Evolutionary conservation across 37 sponge, comb jelly and placozoan genomes (phyloP), one percentile per base, ranked within the genome.

Genomic region (Halisarca cf. caerulea): DNA sequence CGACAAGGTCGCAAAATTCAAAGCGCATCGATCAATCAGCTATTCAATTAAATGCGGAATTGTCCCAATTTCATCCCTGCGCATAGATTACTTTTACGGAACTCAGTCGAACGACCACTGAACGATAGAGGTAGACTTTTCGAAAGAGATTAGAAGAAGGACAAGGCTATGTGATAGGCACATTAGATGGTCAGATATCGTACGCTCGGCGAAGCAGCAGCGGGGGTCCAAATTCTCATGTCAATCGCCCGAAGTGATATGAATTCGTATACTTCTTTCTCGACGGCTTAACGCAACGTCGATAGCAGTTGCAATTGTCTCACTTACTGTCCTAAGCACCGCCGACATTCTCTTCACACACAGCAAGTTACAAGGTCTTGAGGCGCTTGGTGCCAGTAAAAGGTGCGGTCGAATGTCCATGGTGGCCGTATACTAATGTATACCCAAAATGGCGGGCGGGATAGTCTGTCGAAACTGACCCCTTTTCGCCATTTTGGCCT

Each of bases 381-480:
- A 41, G 38, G 77, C 42, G 45, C 77, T 74, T 74, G 77, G 77
- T 0, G 38, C 3, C 24, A 3, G 44, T 2, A 44, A 74, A 74
- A 42, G 44, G 45, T 42, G 77, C 41, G 77, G 77, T 44, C 77
- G 77, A 41, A 74, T 74, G 38, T 3, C 41, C 77, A 74, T 74
- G 77, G 44, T 24, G 77, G 77, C 77, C 77, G 77, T 41, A 74
- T 74, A n/a, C 77, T 23, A 74, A 74, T 74, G 32, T n/a, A n/a
- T n/a, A n/a, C n/a, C n/a, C n/a, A n/a, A n/a, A n/a, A n/a, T n/a
- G n/a, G n/a, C n/a, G n/a, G n/a, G n/a, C n/a, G n/a, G n/a, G n/a
- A n/a, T n/a, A n/a, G n/a, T n/a, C n/a, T n/a, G n/a, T n/a, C n/a
- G n/a, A n/a, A n/a, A n/a, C n/a, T n/a, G n/a, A n/a, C n/a, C n/a